These are phyloP conservation scores for Ptychodera flava DNA, from an alignment of 35 echinoderm and acorn worm genomes.

Conservation along the genomic window DNA sequence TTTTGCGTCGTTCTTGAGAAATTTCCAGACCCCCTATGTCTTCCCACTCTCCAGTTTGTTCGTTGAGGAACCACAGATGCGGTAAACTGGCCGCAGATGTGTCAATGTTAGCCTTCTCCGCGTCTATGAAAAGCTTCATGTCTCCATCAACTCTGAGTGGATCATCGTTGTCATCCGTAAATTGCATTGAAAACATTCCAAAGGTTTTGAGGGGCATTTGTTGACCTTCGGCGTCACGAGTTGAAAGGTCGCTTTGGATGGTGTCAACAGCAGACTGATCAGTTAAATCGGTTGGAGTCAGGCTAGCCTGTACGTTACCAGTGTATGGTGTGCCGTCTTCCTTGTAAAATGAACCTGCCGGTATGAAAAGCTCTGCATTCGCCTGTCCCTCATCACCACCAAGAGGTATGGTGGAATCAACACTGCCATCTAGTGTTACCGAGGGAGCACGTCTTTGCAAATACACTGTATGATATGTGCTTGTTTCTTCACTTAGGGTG, in stretches of 20 bases:
- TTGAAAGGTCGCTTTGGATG: neutral
- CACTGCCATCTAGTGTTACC: neutral
- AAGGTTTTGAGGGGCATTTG: neutral
- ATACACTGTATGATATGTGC: neutral
- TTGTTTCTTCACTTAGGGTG: neutral
- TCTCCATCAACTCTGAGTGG: neutral
- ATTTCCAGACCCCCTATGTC: neutral
- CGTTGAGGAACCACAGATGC: neutral
- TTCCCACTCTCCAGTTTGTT: neutral
- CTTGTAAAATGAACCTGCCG: neutral
- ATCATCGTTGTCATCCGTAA: neutral
- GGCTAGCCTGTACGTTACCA: neutral
- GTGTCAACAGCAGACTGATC: neutral
- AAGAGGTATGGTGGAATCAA: neutral
- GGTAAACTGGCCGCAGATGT: neutral
- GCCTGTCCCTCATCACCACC: neutral
- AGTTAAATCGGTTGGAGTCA: neutral
- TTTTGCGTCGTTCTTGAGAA: neutral
- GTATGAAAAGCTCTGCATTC: neutral
- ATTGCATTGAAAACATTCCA: neutral
- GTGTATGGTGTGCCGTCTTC: neutral
- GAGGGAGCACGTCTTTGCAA: neutral
- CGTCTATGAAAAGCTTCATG: neutral
- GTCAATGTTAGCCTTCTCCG: neutral
- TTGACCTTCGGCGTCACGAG: neutral